Evolutionary conservation across 2,113 vertebrate species (phyloP).

Genomic region (Nothocercus nigrocapillus): DNA sequence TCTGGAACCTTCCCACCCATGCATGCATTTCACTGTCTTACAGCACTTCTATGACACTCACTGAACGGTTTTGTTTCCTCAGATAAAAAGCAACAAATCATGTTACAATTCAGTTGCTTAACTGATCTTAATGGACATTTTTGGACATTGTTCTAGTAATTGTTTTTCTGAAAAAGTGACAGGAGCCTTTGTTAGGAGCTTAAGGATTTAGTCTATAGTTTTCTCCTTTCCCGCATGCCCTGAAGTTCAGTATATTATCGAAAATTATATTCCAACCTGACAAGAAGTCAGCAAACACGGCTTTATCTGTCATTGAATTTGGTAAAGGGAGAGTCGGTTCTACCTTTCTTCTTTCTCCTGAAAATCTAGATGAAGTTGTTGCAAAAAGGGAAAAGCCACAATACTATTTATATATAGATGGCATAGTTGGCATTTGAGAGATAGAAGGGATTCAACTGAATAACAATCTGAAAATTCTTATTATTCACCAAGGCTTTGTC

Average conservation of each 20-base stretch:
- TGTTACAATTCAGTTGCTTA: not conserved
- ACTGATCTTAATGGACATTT: not conserved
- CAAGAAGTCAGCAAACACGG: not conserved
- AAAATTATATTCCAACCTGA: not conserved
- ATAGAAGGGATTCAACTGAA: not conserved
- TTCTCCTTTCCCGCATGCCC: not conserved
- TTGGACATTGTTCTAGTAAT: not conserved
- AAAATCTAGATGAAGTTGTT: not conserved
- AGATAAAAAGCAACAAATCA: slow-evolving; percentile 18
- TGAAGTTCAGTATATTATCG: not conserved
- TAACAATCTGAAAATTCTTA: not conserved
- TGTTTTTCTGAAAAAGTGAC: not conserved
- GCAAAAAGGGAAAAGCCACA: not conserved
- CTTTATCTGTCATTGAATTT: not conserved
- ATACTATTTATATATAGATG: not conserved
- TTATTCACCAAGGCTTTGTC: not conserved
- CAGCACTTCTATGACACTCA: not conserved
- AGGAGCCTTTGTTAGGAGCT: slow-evolving; percentile 14
- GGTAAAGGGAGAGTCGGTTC: not conserved
- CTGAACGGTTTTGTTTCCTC: not conserved
- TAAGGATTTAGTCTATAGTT: not conserved
- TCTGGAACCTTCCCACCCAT: slow-evolving; percentile 59
- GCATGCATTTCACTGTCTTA: slow-evolving; percentile 23
- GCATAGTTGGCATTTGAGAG: not conserved
- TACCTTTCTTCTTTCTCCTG: not conserved